Conservation (phyloP, 2,113 vertebrate genomes). For the Chlamydotis undulata region DNA sequence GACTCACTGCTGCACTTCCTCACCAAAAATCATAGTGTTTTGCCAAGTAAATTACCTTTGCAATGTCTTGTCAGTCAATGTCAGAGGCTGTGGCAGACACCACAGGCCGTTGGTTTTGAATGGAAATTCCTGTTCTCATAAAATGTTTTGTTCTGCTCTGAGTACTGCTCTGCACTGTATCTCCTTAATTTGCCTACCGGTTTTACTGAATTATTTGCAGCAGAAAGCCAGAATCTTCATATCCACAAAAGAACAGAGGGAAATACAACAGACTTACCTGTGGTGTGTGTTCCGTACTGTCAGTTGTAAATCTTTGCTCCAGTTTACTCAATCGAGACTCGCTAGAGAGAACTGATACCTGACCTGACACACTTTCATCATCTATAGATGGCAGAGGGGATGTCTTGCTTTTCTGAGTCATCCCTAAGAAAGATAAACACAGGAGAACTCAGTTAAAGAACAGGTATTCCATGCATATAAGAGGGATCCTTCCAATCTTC, state of each 20-base stretch:
- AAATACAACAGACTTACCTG: neutral
- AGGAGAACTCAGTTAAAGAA: neutral
- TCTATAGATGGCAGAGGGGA: neutral
- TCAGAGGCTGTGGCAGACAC: neutral
- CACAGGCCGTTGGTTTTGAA: neutral
- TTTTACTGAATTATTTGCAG: neutral
- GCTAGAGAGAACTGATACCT: rapidly evolving
- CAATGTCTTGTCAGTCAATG: neutral
- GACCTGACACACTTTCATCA: neutral
- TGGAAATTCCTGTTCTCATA: neutral
- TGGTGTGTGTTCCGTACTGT: neutral
- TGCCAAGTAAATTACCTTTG: neutral
- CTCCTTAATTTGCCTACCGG: neutral
- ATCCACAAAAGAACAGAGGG: neutral
- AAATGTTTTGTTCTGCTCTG: neutral
- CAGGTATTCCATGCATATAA: neutral
- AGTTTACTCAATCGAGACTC: neutral
- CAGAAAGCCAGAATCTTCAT: neutral
- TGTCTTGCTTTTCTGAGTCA: neutral
- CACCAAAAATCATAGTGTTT: neutral
- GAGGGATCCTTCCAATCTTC: neutral
- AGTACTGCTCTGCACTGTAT: neutral
- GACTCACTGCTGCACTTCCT: neutral
- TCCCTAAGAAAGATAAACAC: neutral
- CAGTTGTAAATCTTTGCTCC: neutral